Base-by-base conservation (phyloP, 2,888 invertebrate genomes). In the Acronicta alni region DNA sequence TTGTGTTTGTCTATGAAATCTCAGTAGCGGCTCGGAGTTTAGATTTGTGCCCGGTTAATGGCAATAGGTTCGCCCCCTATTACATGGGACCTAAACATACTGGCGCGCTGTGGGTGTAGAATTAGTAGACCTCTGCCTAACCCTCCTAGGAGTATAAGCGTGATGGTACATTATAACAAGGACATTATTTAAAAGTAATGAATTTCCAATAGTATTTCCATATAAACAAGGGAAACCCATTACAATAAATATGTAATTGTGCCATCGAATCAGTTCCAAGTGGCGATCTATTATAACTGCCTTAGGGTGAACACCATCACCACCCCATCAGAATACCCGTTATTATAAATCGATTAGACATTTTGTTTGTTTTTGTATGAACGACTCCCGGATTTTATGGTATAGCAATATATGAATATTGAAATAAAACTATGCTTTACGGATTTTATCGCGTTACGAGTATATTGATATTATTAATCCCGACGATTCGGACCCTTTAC, bases 321-420 rank as follows among this genome's bases (percentile, higher is more conserved):
- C 30, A 46, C 51, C 45, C 62, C 43, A 35, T 57, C 16, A 57
- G 48, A 67, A 62, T 57, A n/a, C 41, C 48, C 43, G 65, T 77
- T 75, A 77, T 77, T 77, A 77, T 71, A 77, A 77, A 75, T 73
- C 75, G 77, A 77, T 77, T 71, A 73, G 53, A 47, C 62, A 49
- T 72, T 66, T 10, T 63, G 70, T 77, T 77, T 75, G 68, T 67
- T 69, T n/a, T 66, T 64, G 16, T 20, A 2, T 39, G 32, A 52
- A 12, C 30, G 10, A 12, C 2, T 62, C 6, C 16, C 4, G 10
- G n/a, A 15, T 54, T 56, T 55, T 41, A 60, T 35, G 0, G 18
- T 15, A 12, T 35, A 9, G 20, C 17, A 48, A 17, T 26, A 39
- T 38, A 23, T 17, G 1, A n/a, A n/a, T n/a, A n/a, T n/a, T n/a